These are phyloP conservation scores for Megalopta genalis DNA, from an alignment of 1,140 invertebrate species.

Conservation along the genomic window DNA sequence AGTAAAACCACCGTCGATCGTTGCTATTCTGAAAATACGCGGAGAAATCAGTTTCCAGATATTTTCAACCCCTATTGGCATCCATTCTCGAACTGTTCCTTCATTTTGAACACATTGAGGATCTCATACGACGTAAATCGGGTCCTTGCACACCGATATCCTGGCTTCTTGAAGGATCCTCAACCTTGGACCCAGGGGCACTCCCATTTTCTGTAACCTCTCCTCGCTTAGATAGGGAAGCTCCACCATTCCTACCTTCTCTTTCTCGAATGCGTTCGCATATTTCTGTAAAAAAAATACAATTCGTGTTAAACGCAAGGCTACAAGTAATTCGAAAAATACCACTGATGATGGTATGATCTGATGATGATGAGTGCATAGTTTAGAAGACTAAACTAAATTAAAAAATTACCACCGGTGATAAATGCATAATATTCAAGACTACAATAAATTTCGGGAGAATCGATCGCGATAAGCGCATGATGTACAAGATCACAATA, in stretches of 20 bases:
- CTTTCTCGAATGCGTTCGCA: constrained; percentile 90
- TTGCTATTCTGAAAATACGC: neutral
- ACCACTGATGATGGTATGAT: too few relatives aligned
- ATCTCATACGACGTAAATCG: constrained; percentile 75
- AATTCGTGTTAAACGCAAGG: neutral
- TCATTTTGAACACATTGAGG: neutral
- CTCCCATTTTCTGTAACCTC: constrained; percentile 91
- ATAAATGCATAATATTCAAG: too few relatives aligned
- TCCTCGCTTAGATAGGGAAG: constrained; percentile 95
- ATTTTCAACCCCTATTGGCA: constrained; percentile 2
- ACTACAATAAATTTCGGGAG: too few relatives aligned
- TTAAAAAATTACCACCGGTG: too few relatives aligned
- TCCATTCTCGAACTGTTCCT: neutral
- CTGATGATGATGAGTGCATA: too few relatives aligned
- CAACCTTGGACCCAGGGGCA: constrained; percentile 92
- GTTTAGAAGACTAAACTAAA: too few relatives aligned
- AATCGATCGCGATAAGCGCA: too few relatives aligned
- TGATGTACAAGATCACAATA: too few relatives aligned
- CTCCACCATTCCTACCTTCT: constrained; percentile 95
- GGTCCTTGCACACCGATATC: constrained; percentile 83
- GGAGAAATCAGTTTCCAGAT: constrained; percentile 15
- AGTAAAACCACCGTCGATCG: too few relatives aligned
- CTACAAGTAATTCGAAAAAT: too few relatives aligned
- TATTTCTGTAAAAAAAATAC: constrained; percentile 86
- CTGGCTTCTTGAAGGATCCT: constrained; percentile 95